Evolutionary conservation across 2,797 vertebrate species (phyloP).

Genomic region (Myripristis jacobus): DNA sequence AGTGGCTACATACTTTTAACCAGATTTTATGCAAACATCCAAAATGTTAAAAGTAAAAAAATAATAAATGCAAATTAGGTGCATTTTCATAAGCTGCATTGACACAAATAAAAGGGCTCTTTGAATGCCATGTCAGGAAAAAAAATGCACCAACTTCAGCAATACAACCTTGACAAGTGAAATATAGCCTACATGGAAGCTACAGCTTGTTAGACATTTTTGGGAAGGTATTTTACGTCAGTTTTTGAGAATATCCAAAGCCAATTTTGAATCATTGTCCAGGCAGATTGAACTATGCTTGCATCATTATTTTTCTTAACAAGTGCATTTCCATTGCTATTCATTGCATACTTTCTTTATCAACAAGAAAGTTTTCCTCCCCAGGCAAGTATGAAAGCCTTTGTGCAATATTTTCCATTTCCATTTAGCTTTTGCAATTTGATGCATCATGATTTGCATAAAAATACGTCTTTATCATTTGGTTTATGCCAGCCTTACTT

Average conservation of each 20-base stretch:
- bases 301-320: conserved; percentile 64
- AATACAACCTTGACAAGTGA: conserved; percentile 1
- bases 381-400: no score
- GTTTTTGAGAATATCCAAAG: conserved; percentile 36
- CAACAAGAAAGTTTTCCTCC: neutral
- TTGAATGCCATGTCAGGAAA: neutral
- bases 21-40: no score
- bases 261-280: conserved; percentile 51
- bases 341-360: conserved; percentile 58
- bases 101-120: no score
- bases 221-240: conserved; percentile 38
- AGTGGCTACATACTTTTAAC: no score
- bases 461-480: conserved; percentile 16
- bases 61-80: neutral
- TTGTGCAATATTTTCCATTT: no score
- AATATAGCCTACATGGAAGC: conserved; percentile 4
- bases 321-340: conserved; percentile 47
- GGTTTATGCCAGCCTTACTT: conserved; percentile 13
- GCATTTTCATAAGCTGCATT: neutral
- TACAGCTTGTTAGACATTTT: conserved; percentile 34
- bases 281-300: conserved; percentile 58
- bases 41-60: no score
- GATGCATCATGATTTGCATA: no score
- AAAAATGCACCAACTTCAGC: conserved; percentile 24
- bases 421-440: no score